Evolutionary conservation across 2,113 vertebrate species (phyloP), one percentile per base, ranked within the genome.

Genomic region (Catharus minimus): DNA sequence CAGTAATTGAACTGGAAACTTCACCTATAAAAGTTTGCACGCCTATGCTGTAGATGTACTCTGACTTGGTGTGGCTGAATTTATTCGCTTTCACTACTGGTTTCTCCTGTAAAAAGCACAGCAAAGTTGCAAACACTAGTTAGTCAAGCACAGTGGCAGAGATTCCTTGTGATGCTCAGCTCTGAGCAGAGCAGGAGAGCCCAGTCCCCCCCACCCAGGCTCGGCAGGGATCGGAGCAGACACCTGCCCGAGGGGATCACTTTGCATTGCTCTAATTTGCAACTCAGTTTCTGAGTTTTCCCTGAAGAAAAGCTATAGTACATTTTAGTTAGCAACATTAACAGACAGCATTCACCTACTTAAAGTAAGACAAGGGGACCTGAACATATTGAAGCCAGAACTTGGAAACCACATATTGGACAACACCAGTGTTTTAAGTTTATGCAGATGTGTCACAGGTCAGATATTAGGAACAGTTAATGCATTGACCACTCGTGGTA

Each of bases 221-320:
- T 12, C 55, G 38, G 77, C 83, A 75, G 62, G 85, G 61, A n/a
- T 30, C 8, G 0, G 58, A 43, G 85, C 81, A 73, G 27, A 60
- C 47, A 7, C 72, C 88, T 72, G 69, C 60, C 56, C 8, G 82
- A 72, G 76, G 76, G 86, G 58, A 80, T 94, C 89, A 90, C 92
- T 95, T 89, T 96, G 92, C 76, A 89, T 88, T 95, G 89, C 73
- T 96, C 68, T 60, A 79, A 88, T 94, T 91, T 84, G 86, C 67
- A 94, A 87, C 88, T 96, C 95, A 88, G 10, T 93, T 50, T 88
- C 76, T 93, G 93, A 97, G 90, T 92, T 91, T 96, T 97, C 96
- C 96, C 94, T 96, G 96, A 97, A 97, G 92, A 96, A 95, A 96
- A 96, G 91, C 93, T 84, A 89, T 57, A 80, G 82, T 43, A 94